Percentiles rank a stretch among this genome's conserved stretches.
Conservation (phyloP, 53 echinoderm and acorn worm species). For the Temnopleurus reevesii region DNA sequence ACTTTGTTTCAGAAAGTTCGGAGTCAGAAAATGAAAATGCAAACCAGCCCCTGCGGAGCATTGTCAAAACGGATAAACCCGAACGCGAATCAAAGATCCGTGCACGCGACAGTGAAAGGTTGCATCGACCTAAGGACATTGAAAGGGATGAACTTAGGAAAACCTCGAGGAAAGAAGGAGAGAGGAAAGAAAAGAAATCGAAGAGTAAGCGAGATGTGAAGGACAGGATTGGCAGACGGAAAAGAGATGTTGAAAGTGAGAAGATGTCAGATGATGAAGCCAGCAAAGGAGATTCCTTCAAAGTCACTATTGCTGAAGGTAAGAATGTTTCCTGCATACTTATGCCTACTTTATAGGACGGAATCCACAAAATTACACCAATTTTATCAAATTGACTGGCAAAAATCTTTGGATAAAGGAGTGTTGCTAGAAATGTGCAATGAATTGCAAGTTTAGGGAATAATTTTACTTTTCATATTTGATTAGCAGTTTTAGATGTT, state of each 20-base stretch:
- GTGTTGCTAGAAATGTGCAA: too few species aligned
- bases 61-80: constrained; percentile 67
- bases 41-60: constrained; percentile 59
- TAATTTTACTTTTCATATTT: too few species aligned
- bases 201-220: constrained; percentile 3
- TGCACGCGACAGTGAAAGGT: background rate
- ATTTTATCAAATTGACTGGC: background rate
- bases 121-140: background rate
- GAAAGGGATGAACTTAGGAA: background rate
- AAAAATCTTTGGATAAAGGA: too few species aligned
- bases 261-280: background rate
- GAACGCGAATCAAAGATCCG: background rate
- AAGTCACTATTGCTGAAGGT: constrained; percentile 45
- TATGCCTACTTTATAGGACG: background rate
- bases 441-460: too few species aligned
- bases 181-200: constrained; percentile 10
- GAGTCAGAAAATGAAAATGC: constrained; percentile 55
- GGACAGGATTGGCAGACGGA: constrained; percentile 42
- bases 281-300: background rate
- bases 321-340: background rate
- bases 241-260: background rate
- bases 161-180: background rate
- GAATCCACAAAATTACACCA: too few species aligned
- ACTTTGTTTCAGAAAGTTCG: constrained; percentile 61
- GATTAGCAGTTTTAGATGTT: too few species aligned